These are phyloP conservation scores for Leptodactylus fallax DNA, from an alignment of 2,797 vertebrate genomes.

Conservation along the genomic window DNA sequence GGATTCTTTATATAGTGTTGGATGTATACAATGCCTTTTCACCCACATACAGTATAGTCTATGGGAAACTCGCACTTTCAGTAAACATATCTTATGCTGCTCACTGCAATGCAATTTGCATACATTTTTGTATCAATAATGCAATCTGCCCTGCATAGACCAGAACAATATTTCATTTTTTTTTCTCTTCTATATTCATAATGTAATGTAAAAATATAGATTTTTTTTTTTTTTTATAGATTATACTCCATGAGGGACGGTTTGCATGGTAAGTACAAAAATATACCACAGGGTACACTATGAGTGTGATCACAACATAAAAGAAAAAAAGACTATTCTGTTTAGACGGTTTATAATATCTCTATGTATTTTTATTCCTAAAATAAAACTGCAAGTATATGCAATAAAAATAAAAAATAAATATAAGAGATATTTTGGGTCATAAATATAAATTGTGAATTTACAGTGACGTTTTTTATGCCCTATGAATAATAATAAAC, in stretches of 20 bases:
- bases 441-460: conserved; percentile 6
- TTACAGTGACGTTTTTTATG: not conserved
- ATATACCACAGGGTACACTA: not conserved
- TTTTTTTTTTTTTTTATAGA: not conserved
- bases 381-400: conserved; percentile 1
- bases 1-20: not conserved
- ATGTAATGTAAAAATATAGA: not conserved
- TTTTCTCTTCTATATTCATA: not conserved
- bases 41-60: not conserved
- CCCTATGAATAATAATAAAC: conserved; percentile 29
- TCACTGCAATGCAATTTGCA: too few relatives aligned
- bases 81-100: too few relatives aligned
- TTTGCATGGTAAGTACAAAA: not conserved
- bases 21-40: not conserved
- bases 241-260: not conserved
- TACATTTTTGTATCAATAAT: not conserved
- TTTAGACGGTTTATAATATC: not conserved
- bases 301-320: not conserved
- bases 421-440: not conserved
- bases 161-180: not conserved
- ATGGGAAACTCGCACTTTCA: not conserved
- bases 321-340: too few relatives aligned
- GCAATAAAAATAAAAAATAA: conserved; percentile 8
- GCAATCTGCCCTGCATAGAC: not conserved
- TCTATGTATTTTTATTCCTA: not conserved